phyloP scores from a whole-genome alignment of 1,140 invertebrate genomes.

The Trinorchestia longiramus region DNA sequence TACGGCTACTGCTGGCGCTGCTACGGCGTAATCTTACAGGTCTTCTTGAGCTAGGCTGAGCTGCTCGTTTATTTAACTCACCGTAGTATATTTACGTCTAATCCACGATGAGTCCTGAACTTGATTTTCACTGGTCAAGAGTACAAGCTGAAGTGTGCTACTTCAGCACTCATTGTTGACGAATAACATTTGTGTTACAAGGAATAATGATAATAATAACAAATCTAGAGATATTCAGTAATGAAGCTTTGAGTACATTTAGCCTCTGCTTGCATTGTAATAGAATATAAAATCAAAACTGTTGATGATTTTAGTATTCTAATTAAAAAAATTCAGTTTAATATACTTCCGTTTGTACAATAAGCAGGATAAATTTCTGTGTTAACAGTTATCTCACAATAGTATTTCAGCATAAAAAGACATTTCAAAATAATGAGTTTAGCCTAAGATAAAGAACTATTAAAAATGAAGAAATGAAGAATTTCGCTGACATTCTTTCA shows the following conservation, averaged over 20 bases:
- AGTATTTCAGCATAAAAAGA: no score
- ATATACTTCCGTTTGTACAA: no score
- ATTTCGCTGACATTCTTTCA: not conserved
- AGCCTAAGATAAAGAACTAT: no score
- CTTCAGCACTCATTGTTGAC: not conserved
- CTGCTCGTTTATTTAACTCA: not conserved
- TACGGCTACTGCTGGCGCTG: not conserved
- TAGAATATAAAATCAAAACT: not conserved
- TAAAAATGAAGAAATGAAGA: not conserved
- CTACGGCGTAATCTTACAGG: not conserved
- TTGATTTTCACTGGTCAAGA: not conserved
- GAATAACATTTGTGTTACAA: not conserved
- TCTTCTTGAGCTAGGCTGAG: not conserved
- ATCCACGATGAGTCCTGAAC: not conserved
- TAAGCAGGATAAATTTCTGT: no score
- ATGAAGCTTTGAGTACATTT: no score
- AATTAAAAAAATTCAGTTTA: not conserved
- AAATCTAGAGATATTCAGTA: no score
- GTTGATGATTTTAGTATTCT: not conserved
- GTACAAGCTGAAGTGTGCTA: not conserved
- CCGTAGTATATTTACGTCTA: not conserved
- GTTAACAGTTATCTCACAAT: no score
- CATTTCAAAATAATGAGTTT: no score
- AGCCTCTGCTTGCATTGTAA: not conserved
- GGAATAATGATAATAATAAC: no score